These are phyloP conservation scores for Apeltes quadracus DNA, from an alignment of 2,113 vertebrate genomes.

Conservation along the genomic window DNA sequence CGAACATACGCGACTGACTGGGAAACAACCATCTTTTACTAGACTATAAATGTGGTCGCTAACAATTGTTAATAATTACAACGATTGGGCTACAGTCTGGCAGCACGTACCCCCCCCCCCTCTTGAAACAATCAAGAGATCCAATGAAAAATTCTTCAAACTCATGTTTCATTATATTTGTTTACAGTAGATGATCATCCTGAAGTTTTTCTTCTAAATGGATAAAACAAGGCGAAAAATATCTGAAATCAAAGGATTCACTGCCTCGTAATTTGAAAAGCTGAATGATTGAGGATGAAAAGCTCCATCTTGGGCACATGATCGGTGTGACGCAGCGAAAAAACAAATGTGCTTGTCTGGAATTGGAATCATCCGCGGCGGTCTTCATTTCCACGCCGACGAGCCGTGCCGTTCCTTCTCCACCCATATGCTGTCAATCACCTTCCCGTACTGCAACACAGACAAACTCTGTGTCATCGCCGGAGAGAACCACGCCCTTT, in stretches of 20 bases:
- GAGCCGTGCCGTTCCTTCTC: conserved; percentile 82
- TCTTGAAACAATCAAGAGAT: background rate
- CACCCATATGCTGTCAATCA: conserved; percentile 87
- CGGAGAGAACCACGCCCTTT: too few relatives aligned
- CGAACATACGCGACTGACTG: conserved; percentile 31
- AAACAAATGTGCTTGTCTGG: conserved; percentile 27
- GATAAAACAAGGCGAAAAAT: conserved; percentile 7
- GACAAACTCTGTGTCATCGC: too few relatives aligned
- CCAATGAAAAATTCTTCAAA: conserved; percentile 30
- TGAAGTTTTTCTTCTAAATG: background rate
- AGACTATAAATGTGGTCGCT: conserved; percentile 44
- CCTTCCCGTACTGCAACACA: conserved; percentile 83
- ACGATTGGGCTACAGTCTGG: conserved; percentile 17
- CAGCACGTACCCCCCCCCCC: background rate
- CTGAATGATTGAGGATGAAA: background rate
- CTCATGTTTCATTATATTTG: conserved; percentile 1
- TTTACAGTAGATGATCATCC: conserved; percentile 1
- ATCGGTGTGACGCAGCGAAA: conserved; percentile 3
- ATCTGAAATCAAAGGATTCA: conserved; percentile 1
- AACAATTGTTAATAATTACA: conserved; percentile 42
- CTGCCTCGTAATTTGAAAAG: background rate
- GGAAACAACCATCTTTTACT: conserved; percentile 54
- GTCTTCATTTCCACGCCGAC: conserved; percentile 76
- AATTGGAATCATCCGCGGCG: conserved; percentile 38
- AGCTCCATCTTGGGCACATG: background rate